Base-by-base conservation (phyloP, 2,888 invertebrate genomes). In the Tetranychus truncatus region DNA sequence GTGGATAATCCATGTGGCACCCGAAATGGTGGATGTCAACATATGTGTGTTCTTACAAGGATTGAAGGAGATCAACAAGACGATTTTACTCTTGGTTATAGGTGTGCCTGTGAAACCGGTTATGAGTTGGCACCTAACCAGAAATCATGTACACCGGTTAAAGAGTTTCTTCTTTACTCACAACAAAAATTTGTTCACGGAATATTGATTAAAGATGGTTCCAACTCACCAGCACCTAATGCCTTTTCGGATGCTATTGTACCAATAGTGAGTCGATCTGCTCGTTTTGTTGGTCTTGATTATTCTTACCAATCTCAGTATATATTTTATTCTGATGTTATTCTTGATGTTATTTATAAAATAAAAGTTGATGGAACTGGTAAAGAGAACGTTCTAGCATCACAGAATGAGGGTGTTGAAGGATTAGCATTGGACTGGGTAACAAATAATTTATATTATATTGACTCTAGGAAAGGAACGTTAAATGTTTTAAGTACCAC, bases 281-380 rank as follows among this genome's bases (percentile, higher is more conserved):
- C 95, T 0, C 87, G 95, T 79, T 95, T 95, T 82, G 95, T 96
- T 0, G 96, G 95, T 0, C 84, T 96, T 66, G 97, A 97, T 82
- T 96, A 92, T 81, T 95, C 96, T 82, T 89, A 92, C 0, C 85
- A 89, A 74, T 91, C 92, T 79, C 88, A 91, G 80, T 91, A 91
- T 80, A 93, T 99, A 78, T 99, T 96, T 83, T 97, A 95, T 83
- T 96, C 96, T 0, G 99, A 99, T 82, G 95, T 97, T 0, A 86
- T 95, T 24, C 91, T 95, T 84, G 93, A 95, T 82, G 95, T 95
- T 0, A 95, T 95, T 78, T 92, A 93, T 82, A 81, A 85, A 75
- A 83, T 84, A 66, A 82, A 83, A 75, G 81, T 81, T 45, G 83
- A 84, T 80, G 85, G 85, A 78, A 84, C 84, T 71, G 84, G 84